Evolutionary conservation across 2,888 invertebrate genomes (phyloP).

Genomic region (Anorthoa munda): DNA sequence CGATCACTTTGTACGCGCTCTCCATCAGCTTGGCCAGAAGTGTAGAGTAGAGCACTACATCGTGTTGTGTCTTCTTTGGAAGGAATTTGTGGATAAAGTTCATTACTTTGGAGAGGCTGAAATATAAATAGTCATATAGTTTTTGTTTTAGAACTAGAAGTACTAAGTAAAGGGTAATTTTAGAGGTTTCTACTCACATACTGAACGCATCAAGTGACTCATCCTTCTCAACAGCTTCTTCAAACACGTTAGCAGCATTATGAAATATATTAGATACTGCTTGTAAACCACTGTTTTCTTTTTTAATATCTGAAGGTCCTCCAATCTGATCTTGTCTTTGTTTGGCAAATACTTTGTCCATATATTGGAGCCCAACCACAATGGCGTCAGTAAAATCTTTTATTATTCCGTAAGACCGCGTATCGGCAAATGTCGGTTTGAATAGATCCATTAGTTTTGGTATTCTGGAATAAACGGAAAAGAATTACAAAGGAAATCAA

Average conservation of each 20-base stretch:
- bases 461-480: constrained; percentile 75
- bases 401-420: constrained; percentile 79
- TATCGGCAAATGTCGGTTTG: constrained; percentile 83
- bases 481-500: neutral
- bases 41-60: constrained; percentile 84
- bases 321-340: constrained; percentile 53
- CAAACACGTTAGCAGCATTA: constrained; percentile 72
- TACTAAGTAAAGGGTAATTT: neutral
- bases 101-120: constrained; percentile 80
- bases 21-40: constrained; percentile 84
- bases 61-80: constrained; percentile 77
- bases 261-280: constrained; percentile 72
- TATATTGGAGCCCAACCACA: constrained; percentile 76
- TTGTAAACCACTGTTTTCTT: constrained; percentile 50
- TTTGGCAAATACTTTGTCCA: constrained; percentile 76
- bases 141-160: constrained; percentile 2
- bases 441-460: constrained; percentile 81
- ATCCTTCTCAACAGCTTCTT: constrained; percentile 67
- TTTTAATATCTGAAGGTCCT: constrained; percentile 4
- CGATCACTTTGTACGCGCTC: constrained; percentile 79
- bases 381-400: constrained; percentile 77
- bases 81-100: constrained; percentile 81
- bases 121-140: constrained; percentile 52
- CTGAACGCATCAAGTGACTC: constrained; percentile 77
- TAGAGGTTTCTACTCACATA: constrained; percentile 78